These are phyloP conservation scores for Hypomecis punctinalis DNA, from an alignment of 2,888 invertebrate genomes.

Conservation along the genomic window DNA sequence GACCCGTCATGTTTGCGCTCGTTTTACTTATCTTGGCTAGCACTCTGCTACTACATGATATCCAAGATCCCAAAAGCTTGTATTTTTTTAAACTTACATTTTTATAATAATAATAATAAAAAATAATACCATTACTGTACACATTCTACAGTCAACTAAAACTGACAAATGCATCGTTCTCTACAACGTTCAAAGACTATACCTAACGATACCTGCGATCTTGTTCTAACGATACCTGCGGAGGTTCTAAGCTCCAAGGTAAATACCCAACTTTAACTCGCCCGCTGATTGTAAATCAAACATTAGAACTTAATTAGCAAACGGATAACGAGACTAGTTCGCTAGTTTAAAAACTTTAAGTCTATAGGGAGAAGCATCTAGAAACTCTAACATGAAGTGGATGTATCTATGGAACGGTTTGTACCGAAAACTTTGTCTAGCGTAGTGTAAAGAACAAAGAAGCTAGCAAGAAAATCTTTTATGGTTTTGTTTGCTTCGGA, in stretches of 20 bases:
- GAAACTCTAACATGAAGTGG: slow-evolving; percentile 3
- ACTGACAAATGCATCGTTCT: neutral
- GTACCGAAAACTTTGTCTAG: slow-evolving; percentile 11
- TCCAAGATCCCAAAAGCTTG: too few species aligned
- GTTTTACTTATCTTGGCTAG: too few species aligned
- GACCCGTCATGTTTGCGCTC: too few species aligned
- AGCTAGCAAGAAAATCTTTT: slow-evolving; percentile 6
- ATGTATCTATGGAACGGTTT: neutral
- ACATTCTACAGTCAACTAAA: neutral
- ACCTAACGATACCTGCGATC: neutral
- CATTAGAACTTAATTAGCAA: slow-evolving; percentile 16
- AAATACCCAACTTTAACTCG: slow-evolving; percentile 2
- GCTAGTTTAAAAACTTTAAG: slow-evolving; percentile 7
- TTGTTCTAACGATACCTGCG: neutral
- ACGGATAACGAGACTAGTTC: neutral
- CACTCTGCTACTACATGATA: too few species aligned
- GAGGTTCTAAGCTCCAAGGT: neutral
- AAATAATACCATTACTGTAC: too few species aligned
- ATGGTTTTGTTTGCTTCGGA: slow-evolving; percentile 19
- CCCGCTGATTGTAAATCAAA: slow-evolving; percentile 12
- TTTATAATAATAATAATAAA: too few species aligned
- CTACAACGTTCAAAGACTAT: neutral
- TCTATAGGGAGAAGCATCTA: slow-evolving; percentile 7
- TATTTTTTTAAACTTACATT: too few species aligned
- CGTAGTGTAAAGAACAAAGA: slow-evolving; percentile 4